These are phyloP conservation scores for Thymelicus sylvestris DNA, from an alignment of 2,888 invertebrate species.

Conservation along the genomic window DNA sequence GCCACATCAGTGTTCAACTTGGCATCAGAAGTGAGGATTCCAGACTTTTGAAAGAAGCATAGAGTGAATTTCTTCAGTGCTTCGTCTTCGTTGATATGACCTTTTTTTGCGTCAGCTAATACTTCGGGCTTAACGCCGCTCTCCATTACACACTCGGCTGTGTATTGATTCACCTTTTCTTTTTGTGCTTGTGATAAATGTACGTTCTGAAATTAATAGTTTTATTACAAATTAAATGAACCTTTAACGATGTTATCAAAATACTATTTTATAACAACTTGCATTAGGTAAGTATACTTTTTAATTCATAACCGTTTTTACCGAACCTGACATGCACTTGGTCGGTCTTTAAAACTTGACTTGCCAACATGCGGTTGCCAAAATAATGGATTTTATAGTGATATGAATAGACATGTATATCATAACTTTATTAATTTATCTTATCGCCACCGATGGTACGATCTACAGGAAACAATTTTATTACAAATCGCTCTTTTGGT, in stretches of 20 bases:
- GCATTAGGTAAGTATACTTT: not conserved
- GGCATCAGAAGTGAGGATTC: conserved; percentile 61
- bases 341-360: too few species aligned
- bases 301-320: too few species aligned
- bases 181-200: conserved; percentile 59
- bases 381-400: too few species aligned
- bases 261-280: too few species aligned
- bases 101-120: conserved; percentile 68
- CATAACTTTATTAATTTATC: too few species aligned
- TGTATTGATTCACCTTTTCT: conserved; percentile 58
- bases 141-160: conserved; percentile 65
- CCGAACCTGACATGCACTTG: too few species aligned
- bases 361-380: too few species aligned
- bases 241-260: too few species aligned
- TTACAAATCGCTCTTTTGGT: too few species aligned
- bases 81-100: conserved; percentile 68
- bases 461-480: too few species aligned
- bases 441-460: too few species aligned
- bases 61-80: conserved; percentile 71
- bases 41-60: conserved; percentile 77
- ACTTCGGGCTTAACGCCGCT: conserved; percentile 64
- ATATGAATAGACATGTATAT: too few species aligned
- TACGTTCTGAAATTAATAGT: conserved; percentile 53
- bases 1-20: conserved; percentile 73
- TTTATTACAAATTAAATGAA: not conserved